Percentiles rank a stretch among this genome's conserved stretches.
Evolutionary conservation across 2,797 vertebrate species (phyloP).

Genomic region (Falco novaeseelandiae): DNA sequence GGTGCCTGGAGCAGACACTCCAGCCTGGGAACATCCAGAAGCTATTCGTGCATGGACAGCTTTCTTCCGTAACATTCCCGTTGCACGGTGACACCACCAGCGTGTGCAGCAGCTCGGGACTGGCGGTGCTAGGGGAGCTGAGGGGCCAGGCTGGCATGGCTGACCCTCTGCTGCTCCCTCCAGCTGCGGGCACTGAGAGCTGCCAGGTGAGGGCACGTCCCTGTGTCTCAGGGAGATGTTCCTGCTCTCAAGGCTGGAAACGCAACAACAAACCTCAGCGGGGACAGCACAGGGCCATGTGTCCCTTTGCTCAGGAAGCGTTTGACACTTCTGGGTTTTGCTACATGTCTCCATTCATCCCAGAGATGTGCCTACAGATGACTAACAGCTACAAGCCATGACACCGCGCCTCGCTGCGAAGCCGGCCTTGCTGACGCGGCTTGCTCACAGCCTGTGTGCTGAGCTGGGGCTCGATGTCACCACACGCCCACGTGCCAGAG

Average conservation of each 20-base stretch:
- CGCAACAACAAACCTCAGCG: neutral
- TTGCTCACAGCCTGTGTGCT: neutral
- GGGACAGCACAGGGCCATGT: neutral
- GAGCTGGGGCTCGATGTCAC: neutral
- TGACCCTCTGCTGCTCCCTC: neutral
- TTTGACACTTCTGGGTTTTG: neutral
- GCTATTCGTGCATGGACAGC: neutral
- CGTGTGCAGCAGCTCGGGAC: accelerated
- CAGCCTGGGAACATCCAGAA: neutral
- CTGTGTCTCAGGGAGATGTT: accelerated
- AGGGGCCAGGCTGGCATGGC: neutral
- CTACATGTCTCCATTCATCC: neutral
- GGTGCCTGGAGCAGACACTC: neutral
- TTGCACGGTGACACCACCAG: neutral
- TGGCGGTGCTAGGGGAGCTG: neutral
- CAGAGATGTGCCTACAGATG: neutral
- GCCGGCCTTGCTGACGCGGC: neutral
- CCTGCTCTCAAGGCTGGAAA: neutral
- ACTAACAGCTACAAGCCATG: neutral
- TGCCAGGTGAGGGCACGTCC: neutral
- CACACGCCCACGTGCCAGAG: accelerated
- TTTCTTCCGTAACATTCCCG: neutral
- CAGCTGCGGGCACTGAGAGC: accelerated
- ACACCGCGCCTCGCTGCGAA: neutral
- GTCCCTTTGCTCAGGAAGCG: neutral